Percentiles rank a stretch among this genome's conserved stretches.
phyloP scores from a whole-genome alignment of 2,113 vertebrate species.

The Eudyptes chrysolophus region DNA sequence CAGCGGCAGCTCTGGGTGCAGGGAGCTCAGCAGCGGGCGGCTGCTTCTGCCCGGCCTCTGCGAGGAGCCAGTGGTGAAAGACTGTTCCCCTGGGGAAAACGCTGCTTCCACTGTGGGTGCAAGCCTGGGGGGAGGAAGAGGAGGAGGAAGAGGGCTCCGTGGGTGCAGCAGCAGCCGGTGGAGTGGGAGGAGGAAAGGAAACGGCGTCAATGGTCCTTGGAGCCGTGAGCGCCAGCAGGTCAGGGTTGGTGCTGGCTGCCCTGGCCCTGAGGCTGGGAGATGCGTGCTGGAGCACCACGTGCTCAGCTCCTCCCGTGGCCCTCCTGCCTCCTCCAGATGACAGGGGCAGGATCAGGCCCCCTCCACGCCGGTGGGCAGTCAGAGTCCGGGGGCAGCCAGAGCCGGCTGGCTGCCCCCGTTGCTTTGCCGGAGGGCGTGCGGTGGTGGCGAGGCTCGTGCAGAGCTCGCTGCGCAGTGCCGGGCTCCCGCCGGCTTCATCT shows the following conservation, averaged over 20 bases:
- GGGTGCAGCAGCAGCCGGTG: background rate
- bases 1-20: too few species aligned
- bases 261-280: background rate
- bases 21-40: too few species aligned
- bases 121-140: background rate
- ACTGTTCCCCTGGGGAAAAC: background rate
- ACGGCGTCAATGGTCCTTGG: accelerated
- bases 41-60: background rate
- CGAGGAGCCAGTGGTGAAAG: accelerated
- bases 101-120: background rate
- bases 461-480: accelerated
- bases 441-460: background rate
- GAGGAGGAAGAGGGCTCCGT: background rate
- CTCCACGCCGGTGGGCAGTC: accelerated
- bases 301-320: background rate
- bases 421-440: accelerated
- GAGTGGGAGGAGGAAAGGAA: background rate
- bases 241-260: background rate
- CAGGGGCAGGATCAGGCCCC: background rate
- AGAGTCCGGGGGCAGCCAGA: background rate
- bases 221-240: accelerated
- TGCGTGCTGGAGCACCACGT: accelerated
- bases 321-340: background rate
- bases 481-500: background rate
- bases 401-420: accelerated